A percentile compares a stretch with the other conserved stretches of the same genome.
These are phyloP conservation scores for Cheilosia variabilis DNA, from an alignment of 2,888 invertebrate species.

Conservation along the genomic window DNA sequence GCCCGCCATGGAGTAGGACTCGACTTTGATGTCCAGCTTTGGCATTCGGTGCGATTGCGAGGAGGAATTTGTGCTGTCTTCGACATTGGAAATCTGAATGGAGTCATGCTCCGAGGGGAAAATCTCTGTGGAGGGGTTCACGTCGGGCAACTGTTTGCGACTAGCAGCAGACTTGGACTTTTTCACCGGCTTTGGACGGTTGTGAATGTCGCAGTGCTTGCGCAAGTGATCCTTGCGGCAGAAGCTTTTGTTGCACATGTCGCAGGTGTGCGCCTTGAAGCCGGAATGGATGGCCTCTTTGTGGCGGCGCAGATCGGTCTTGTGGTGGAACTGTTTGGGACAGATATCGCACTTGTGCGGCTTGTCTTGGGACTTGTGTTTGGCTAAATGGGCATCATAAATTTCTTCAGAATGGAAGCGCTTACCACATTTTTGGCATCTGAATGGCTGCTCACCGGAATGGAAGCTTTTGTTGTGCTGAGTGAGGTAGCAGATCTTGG, in stretches of 20 bases:
- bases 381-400: slow-evolving; percentile 90
- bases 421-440: slow-evolving; percentile 93
- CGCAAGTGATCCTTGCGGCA: slow-evolving; percentile 96
- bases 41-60: slow-evolving; percentile 37
- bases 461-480: slow-evolving; percentile 96
- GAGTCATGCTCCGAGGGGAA: slow-evolving; percentile 34
- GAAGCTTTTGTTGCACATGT: slow-evolving; percentile 93
- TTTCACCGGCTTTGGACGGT: slow-evolving; percentile 81
- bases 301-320: slow-evolving; percentile 94
- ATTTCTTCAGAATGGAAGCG: slow-evolving; percentile 89
- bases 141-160: slow-evolving; percentile 54
- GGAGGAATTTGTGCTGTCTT: slow-evolving; percentile 52
- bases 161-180: slow-evolving; percentile 46
- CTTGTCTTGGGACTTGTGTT: slow-evolving; percentile 91
- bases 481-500: slow-evolving; percentile 93
- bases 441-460: slow-evolving; percentile 93
- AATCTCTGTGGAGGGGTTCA: slow-evolving; percentile 70
- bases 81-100: slow-evolving; percentile 50
- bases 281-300: slow-evolving; percentile 93
- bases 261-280: slow-evolving; percentile 92
- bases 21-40: slow-evolving; percentile 65
- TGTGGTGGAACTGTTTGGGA: slow-evolving; percentile 95
- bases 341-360: slow-evolving; percentile 94
- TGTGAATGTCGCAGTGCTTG: slow-evolving; percentile 92
- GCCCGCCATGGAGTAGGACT: slow-evolving; percentile 47